phyloP scores from a whole-genome alignment of 2,888 invertebrate species.

The Andrena hattorfiana region DNA sequence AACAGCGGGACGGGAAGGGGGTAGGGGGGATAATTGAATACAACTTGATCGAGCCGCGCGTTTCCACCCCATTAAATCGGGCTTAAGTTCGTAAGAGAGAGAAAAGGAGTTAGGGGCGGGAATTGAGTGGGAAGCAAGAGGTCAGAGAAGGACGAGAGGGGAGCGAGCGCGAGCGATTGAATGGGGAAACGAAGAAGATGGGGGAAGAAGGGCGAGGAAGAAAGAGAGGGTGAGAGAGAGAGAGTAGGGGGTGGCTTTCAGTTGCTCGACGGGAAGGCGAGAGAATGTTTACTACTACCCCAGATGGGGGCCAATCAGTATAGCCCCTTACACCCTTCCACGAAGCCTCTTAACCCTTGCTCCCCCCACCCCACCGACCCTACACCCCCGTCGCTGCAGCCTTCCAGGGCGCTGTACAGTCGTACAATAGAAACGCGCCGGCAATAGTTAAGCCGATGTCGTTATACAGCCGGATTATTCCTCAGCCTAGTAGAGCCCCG shows the following conservation, averaged over 20 bases:
- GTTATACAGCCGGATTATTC: conserved; percentile 81
- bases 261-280: conserved; percentile 69
- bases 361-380: neutral
- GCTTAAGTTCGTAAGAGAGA: conserved; percentile 80
- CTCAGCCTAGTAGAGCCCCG: conserved; percentile 59
- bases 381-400: conserved; percentile 4
- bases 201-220: neutral
- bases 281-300: conserved; percentile 84
- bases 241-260: conserved; percentile 5
- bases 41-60: conserved; percentile 85
- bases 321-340: conserved; percentile 62
- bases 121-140: conserved; percentile 46
- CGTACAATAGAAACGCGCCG: conserved; percentile 79
- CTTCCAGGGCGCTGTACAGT: conserved; percentile 67
- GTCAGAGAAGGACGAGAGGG: conserved; percentile 38
- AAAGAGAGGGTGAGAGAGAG: neutral
- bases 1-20: conserved; percentile 74
- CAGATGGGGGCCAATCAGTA: conserved; percentile 84
- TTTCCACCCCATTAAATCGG: conserved; percentile 85
- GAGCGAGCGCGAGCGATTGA: conserved; percentile 18
- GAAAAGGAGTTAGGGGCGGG: conserved; percentile 57
- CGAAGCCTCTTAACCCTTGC: conserved; percentile 56
- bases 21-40: conserved; percentile 85
- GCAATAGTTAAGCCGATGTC: conserved; percentile 78
- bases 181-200: conserved; percentile 1